Evolutionary conservation across 2,113 vertebrate genomes (phyloP), one percentile per base, ranked within the genome.

Genomic region (Sorex araneus): DNA sequence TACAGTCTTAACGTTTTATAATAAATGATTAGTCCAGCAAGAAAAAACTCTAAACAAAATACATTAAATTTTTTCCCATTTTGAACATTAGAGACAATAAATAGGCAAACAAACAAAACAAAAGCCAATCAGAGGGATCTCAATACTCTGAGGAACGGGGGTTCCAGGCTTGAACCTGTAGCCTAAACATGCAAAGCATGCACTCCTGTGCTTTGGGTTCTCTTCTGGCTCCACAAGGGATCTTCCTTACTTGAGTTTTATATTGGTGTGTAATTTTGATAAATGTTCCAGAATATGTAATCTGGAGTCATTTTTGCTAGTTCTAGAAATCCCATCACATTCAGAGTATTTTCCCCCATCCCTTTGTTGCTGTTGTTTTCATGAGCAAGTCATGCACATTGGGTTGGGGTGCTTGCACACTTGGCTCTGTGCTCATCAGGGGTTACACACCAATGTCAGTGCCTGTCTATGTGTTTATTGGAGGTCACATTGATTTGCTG

Each of bases 171-270:
- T 21, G 60, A 64, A 18, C 21, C 50, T 8, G 60, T 13, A 25
- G 60, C 21, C 7, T 21, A 21, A 64, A 21, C 19, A 64, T 25
- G 19, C 60, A 64, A 64, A 25, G 18, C 57, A 7, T 54, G 50
- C 50, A 54, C 16, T 54, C 50, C 16, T 18, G 16, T 54, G 50
- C 50, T 54, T 18, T 11, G 9, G 16, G 50, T 9, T 15, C 50
- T 54, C 50, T 54, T 54, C 50, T 54, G 11, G 50, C 12, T 54
- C 28, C 80, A 21, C 81, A 3, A 74, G 10, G 8, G 28, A 21
- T 86, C 32, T 84, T 87, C 86, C 36, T 87, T 88, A 88, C 86
- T 85, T 81, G 57, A 94, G 28, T 82, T 90, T 84, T 92, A 87
- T 18, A 54, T 91, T 73, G 71, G 54, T 87, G 21, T 95, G 18